Percentiles rank a stretch among this genome's conserved stretches.
Evolutionary conservation across 2,888 invertebrate genomes (phyloP).

Genomic region (Ditylenchus weischeri): DNA sequence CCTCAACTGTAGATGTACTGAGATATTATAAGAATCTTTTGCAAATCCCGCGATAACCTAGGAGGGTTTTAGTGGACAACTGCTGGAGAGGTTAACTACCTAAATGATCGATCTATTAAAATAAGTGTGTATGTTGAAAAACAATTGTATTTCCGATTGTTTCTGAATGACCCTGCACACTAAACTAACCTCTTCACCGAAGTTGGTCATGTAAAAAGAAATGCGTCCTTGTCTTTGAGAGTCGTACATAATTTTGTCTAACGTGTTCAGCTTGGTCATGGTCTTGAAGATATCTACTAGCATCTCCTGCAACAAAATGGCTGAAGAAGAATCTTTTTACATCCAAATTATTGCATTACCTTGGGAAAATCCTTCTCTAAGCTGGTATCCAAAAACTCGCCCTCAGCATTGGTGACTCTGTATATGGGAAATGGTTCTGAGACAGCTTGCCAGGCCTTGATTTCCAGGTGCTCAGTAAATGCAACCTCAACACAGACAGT

Average conservation of each 20-base stretch:
- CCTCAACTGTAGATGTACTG: too few relatives aligned
- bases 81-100: too few relatives aligned
- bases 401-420: conserved; percentile 51
- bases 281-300: conserved; percentile 81
- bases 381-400: conserved; percentile 46
- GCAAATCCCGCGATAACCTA: too few relatives aligned
- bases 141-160: too few relatives aligned
- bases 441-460: conserved; percentile 38
- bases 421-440: conserved; percentile 53
- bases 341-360: conserved; percentile 31
- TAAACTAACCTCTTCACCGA: conserved; percentile 78
- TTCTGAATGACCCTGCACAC: too few relatives aligned
- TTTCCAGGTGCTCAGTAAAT: conserved; percentile 54
- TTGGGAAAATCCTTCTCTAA: conserved; percentile 52
- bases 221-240: conserved; percentile 92
- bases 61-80: too few relatives aligned
- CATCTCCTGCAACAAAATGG: conserved; percentile 33
- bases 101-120: too few relatives aligned
- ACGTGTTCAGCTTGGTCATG: conserved; percentile 82
- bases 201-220: conserved; percentile 98
- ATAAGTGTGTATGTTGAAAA: too few relatives aligned
- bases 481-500: conserved; percentile 41
- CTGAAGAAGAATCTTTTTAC: conserved; percentile 4
- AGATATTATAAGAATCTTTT: too few relatives aligned
- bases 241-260: conserved; percentile 95